These are phyloP conservation scores for Eufriesea mexicana DNA, from an alignment of 1,140 invertebrate genomes.

Conservation along the genomic window DNA sequence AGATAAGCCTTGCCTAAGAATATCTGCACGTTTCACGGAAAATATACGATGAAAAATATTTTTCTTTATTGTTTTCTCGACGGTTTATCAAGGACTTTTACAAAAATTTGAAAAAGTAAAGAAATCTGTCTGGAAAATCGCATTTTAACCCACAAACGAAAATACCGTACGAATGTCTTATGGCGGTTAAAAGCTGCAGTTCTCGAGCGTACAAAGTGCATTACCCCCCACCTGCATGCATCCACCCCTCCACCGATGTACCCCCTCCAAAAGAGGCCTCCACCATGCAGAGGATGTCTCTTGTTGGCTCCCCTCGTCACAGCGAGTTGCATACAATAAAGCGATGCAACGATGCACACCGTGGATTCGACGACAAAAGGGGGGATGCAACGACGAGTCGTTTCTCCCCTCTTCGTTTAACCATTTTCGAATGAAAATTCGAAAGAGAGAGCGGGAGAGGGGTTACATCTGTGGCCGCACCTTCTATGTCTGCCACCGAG, in stretches of 20 bases:
- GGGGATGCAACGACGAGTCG: constrained; percentile 36
- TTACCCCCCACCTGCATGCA: constrained; percentile 50
- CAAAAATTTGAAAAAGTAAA: no score
- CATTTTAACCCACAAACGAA: background rate
- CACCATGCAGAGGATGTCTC: constrained; percentile 29
- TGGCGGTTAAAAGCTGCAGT: constrained; percentile 15
- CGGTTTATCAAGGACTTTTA: no score
- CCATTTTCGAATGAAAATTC: constrained; percentile 36
- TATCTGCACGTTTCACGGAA: background rate
- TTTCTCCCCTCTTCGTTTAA: constrained; percentile 24
- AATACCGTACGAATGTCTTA: constrained; percentile 48
- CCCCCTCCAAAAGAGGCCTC: constrained; percentile 39
- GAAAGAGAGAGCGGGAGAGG: constrained; percentile 23
- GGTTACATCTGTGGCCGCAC: constrained; percentile 27
- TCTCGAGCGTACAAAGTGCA: constrained; percentile 49
- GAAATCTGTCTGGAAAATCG: background rate
- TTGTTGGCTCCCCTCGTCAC: constrained; percentile 57
- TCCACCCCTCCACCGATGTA: constrained; percentile 49
- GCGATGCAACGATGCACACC: constrained; percentile 60
- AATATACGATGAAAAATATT: background rate
- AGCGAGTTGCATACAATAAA: constrained; percentile 53
- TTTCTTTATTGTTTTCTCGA: no score
- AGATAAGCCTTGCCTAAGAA: no score
- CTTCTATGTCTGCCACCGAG: background rate
- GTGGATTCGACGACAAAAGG: constrained; percentile 46